These are phyloP conservation scores for Dynastes tityus DNA, from an alignment of 2,888 invertebrate genomes.

Conservation along the genomic window DNA sequence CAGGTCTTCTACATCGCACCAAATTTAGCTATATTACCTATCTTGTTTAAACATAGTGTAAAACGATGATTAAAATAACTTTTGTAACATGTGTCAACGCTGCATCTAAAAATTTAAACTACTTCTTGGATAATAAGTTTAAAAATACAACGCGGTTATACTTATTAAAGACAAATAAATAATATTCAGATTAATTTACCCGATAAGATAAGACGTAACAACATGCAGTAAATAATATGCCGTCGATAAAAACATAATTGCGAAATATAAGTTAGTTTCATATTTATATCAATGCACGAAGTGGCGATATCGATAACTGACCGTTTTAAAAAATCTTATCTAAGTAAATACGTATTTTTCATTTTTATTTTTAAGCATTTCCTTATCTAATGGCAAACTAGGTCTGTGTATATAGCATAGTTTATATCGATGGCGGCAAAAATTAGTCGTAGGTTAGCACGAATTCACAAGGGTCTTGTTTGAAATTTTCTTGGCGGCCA, in stretches of 20 bases:
- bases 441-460: constrained; percentile 14
- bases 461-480: not conserved
- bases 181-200: constrained; percentile 32
- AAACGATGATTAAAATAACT: not conserved
- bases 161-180: constrained; percentile 26
- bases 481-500: not conserved
- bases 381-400: constrained; percentile 28
- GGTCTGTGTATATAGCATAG: constrained; percentile 14
- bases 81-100: not conserved
- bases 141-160: constrained; percentile 3
- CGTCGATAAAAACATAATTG: constrained; percentile 32
- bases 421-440: not conserved
- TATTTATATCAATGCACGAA: constrained; percentile 30
- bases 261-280: constrained; percentile 36
- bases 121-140: not conserved
- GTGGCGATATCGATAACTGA: constrained; percentile 11
- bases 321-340: constrained; percentile 38
- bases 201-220: constrained; percentile 38
- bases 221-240: constrained; percentile 27
- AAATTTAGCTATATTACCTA: too few species aligned
- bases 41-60: not conserved
- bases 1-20: too few species aligned
- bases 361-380: constrained; percentile 14
- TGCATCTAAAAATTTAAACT: not conserved
- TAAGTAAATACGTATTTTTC: constrained; percentile 19